Evolutionary conservation across 64 coral and sea anemone species (phyloP), one percentile per base, ranked within the genome.

Genomic region (Acropora yongei): DNA sequence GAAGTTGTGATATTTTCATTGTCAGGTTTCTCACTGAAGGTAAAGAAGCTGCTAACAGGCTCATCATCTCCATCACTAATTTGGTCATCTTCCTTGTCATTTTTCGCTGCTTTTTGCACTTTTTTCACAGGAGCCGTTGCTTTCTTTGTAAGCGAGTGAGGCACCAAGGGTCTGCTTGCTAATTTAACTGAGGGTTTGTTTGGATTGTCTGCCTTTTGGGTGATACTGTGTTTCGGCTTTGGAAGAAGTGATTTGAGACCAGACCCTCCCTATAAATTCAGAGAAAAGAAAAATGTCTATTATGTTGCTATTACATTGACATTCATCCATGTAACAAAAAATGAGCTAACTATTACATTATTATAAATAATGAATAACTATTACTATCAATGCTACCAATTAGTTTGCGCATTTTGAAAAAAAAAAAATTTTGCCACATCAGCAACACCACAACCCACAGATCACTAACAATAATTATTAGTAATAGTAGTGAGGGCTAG

Each of bases 201-300:
- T 5, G 94, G 97, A 61, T 99, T 99, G 47, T 79, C 66, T 20
- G 78, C 50, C 50, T 83, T 99, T 3, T 91, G 49, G 49, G 94
- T 95, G 76, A 99, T 72, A 49, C 97, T 99, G 53, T 99, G 97
- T 63, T 88, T 99, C 39, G 97, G 97, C 85, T 99, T 99, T 40
- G 97, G 97, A 48, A 99, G 84, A 5, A 99, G 89, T 58, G 91
- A 84, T 68, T 92, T 93, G 10, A 99, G 87, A 18, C 94, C 94
- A 40, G 97, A 99, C 7, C 95, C 95, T 88, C 14, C 76, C 95
- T 97, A 71, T 61, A 46, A 79, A 86, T 71, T 71, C 72, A 78
- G 8, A 66, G 57, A 78, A 77, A 40, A 41, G 1, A 87, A 43
- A 46, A 72, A 63, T 74, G 16, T 12, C 47, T 42, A 71, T 10